Evolutionary conservation across 2,113 vertebrate genomes (phyloP).

Genomic region (Rhizomys pruinosus): DNA sequence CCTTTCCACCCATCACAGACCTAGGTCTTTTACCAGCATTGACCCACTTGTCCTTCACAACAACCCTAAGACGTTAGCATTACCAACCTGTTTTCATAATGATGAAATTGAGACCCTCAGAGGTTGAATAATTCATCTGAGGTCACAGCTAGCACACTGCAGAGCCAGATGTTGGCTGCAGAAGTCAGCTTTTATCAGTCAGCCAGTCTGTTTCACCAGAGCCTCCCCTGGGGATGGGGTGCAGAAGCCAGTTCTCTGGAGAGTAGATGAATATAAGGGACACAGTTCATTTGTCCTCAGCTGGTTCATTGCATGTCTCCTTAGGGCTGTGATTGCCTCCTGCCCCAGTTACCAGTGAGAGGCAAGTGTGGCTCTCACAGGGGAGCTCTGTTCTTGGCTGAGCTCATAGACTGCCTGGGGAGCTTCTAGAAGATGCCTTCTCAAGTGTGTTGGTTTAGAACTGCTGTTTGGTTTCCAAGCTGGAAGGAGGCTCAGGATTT

Average conservation of each 20-base stretch:
- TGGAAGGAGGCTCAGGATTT: neutral
- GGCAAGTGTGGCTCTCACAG: neutral
- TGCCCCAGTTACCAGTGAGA: slow-evolving; percentile 51
- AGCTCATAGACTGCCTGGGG: neutral
- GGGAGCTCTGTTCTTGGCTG: neutral
- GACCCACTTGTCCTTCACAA: neutral
- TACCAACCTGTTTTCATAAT: neutral
- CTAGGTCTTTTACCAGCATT: neutral
- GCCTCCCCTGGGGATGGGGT: neutral
- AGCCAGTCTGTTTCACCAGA: neutral
- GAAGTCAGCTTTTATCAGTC: neutral
- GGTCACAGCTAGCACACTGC: neutral
- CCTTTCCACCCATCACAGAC: neutral
- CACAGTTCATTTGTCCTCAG: neutral
- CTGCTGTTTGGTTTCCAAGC: neutral
- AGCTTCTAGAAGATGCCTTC: neutral
- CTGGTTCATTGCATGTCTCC: neutral
- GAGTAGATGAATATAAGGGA: neutral
- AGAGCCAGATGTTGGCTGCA: neutral
- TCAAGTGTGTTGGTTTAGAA: neutral
- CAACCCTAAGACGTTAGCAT: neutral
- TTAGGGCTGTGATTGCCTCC: neutral
- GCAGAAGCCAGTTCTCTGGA: neutral
- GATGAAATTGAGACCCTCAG: slow-evolving; percentile 8
- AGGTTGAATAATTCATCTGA: neutral